phyloP scores from a whole-genome alignment of 2,888 invertebrate genomes.

The Odontomyia ornata region DNA sequence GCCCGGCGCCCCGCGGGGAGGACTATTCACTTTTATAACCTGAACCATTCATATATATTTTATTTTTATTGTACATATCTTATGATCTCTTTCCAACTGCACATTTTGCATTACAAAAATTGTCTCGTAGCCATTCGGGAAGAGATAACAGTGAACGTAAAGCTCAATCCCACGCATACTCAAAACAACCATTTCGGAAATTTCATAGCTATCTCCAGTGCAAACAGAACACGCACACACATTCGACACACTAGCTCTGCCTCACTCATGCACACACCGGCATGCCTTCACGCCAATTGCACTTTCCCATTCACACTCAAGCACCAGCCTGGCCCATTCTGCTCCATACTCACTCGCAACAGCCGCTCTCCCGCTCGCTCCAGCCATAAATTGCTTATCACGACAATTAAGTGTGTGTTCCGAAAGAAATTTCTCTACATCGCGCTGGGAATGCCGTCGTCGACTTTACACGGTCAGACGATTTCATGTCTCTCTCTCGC shows the following conservation, averaged over 20 bases:
- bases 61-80: slow-evolving; percentile 50
- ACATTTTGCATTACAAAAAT: slow-evolving; percentile 49
- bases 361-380: slow-evolving; percentile 6
- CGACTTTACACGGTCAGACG: slow-evolving; percentile 27
- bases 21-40: slow-evolving; percentile 32
- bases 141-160: slow-evolving; percentile 42
- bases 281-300: background rate
- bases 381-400: slow-evolving; percentile 41
- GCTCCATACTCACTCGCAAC: background rate
- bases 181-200: slow-evolving; percentile 43
- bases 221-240: background rate
- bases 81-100: slow-evolving; percentile 50
- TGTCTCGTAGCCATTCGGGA: slow-evolving; percentile 47
- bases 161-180: slow-evolving; percentile 46
- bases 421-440: slow-evolving; percentile 14
- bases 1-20: slow-evolving; percentile 8
- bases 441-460: background rate
- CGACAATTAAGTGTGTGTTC: slow-evolving; percentile 36
- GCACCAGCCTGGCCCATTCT: background rate
- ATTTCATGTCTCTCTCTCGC: slow-evolving; percentile 26
- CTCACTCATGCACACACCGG: background rate
- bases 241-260: background rate
- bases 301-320: background rate
- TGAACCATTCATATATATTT: slow-evolving; percentile 47
- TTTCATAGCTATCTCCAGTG: slow-evolving; percentile 26